Evolutionary conservation across 2,888 invertebrate genomes (phyloP), one percentile per base, ranked within the genome.

Genomic region (Dyspetes luteomarginatus): DNA sequence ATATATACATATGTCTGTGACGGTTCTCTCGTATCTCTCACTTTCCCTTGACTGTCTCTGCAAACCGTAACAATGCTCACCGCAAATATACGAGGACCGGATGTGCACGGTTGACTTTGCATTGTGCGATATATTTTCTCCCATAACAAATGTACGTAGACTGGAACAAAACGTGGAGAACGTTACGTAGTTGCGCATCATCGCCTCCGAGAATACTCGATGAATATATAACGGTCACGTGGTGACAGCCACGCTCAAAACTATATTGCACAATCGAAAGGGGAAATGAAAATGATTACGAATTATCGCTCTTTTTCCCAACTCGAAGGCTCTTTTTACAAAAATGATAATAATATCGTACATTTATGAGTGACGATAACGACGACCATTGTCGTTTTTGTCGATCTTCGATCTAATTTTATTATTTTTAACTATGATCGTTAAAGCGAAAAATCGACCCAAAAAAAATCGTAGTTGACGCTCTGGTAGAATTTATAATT

Each of bases 251-350:
- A 28, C 15, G n/a, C 4, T 28, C 75, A 73, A 78, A 69, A 69
- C 82, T 83, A 67, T 67, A 77, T 73, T 62, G 81, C 69, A 79
- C 41, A 26, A 26, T 15, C 43, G 43, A 64, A 55, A n/a, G n/a
- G 5, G 19, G 45, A 7, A 12, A 24, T 28, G 48, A 17, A 67
- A n/a, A 12, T 4, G 17, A 45, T 22, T n/a, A n/a, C n/a, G n/a
- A 24, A 50, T 45, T 28, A 28, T 9, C 36, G n/a, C n/a, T n/a
- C n/a, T n/a, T n/a, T n/a, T n/a, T n/a, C n/a, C n/a, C n/a, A n/a
- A n/a, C n/a, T n/a, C n/a, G n/a, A n/a, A n/a, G n/a, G n/a, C n/a
- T n/a, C n/a, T n/a, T n/a, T n/a, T n/a, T n/a, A n/a, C n/a, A n/a
- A n/a, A n/a, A n/a, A n/a, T n/a, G n/a, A n/a, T n/a, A n/a, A n/a